Evolutionary conservation across 2,888 invertebrate genomes (phyloP), one percentile per base, ranked within the genome.

Genomic region (Drosophila histrio): DNA sequence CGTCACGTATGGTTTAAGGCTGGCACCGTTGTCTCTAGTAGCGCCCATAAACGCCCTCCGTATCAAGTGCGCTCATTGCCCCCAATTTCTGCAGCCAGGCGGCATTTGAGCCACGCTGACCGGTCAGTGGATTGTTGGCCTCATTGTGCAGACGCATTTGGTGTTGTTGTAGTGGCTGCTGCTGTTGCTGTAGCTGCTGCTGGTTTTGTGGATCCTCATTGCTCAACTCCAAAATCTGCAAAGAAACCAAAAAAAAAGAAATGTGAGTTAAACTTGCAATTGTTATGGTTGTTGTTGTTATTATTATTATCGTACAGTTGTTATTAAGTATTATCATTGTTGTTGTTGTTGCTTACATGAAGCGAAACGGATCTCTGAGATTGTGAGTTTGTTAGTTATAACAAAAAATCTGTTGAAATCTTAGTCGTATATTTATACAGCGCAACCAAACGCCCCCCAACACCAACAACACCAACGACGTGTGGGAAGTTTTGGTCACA

Each of bases 141-240:
- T 83, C 88, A 62, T 83, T 88, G 74, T 80, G 83, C 50, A 86
- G 69, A 79, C 87, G 83, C 77, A 86, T 46, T 60, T 80, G 86
- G 49, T 74, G 72, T 67, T 67, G 75, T 43, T 76, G 81, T 49
- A 58, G 67, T 26, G 34, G 67, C 44, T 47, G 65, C 22, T 47
- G 73, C n/a, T 60, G 77, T 21, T 59, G 79, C 21, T 59, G 69
- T 2, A 32, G 77, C 38, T 57, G 64, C 13, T 69, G 87, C 17
- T 65, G 79, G 21, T 79, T 44, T 74, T 82, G 90, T 57, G 90
- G 85, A 57, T 91, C 91, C 77, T 91, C 91, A 78, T 89, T 91
- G 86, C 91, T 91, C 30, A 91, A 91, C 73, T 91, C 91, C 73
- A 91, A 89, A 74, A 91, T 91, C 91, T 91, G 83, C 71, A 87